These are phyloP conservation scores for Lepeophtheirus salmonis DNA, from an alignment of 1,140 invertebrate species.

Conservation along the genomic window DNA sequence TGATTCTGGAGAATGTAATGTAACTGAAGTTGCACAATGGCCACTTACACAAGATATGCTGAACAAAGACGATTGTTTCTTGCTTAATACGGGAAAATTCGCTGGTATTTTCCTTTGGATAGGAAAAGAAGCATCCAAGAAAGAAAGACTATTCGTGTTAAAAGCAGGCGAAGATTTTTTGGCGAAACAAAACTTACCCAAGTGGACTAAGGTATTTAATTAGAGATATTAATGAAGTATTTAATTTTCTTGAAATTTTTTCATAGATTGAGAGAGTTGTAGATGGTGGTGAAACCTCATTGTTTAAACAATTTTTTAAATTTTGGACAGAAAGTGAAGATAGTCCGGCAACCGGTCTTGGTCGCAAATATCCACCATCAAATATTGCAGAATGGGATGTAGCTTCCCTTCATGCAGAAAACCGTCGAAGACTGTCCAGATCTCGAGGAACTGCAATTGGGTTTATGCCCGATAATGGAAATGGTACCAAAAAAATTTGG, in stretches of 20 bases:
- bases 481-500: constrained; percentile 34
- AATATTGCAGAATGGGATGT: constrained; percentile 23
- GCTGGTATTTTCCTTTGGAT: constrained; percentile 70
- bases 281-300: constrained; percentile 48
- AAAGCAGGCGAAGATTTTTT: constrained; percentile 50
- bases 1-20: constrained; percentile 37
- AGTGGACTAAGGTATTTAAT: constrained; percentile 45
- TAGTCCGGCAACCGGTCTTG: neutral
- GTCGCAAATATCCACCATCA: neutral
- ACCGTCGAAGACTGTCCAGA: constrained; percentile 25
- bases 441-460: constrained; percentile 36
- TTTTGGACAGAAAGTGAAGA: constrained; percentile 41
- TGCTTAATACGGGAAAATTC: constrained; percentile 51
- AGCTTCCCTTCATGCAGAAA: constrained; percentile 24
- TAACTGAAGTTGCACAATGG: constrained; percentile 41
- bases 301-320: constrained; percentile 57
- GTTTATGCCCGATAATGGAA: constrained; percentile 51
- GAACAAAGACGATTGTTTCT: constrained; percentile 54
- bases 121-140: constrained; percentile 48
- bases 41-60: constrained; percentile 48
- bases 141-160: constrained; percentile 58
- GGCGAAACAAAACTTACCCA: constrained; percentile 47
- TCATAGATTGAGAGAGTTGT: constrained; percentile 39
- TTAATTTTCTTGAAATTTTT: constrained; percentile 16
- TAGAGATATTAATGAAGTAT: constrained; percentile 11